Evolutionary conservation across 64 coral and sea anemone genomes (phyloP).

Genomic region (Pocillopora verrucosa): DNA sequence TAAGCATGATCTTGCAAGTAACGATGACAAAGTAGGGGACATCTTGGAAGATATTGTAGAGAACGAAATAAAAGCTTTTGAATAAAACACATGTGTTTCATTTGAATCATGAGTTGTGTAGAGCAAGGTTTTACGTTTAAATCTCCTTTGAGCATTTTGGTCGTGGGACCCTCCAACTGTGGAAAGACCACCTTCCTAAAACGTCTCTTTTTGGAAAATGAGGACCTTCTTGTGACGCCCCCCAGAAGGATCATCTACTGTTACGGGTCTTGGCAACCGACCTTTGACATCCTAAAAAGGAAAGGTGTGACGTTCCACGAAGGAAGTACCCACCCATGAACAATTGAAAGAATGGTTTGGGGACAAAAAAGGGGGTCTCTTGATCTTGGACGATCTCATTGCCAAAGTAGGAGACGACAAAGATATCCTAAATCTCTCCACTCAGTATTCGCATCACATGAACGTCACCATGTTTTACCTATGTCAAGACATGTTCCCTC

Average conservation of each 20-base stretch:
- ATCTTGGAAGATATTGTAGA: background rate
- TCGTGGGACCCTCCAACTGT: background rate
- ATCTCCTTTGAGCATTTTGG: background rate
- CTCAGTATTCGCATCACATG: slow-evolving; percentile 32
- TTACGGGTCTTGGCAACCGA: background rate
- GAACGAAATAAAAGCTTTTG: background rate
- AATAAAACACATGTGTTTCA: too few relatives aligned
- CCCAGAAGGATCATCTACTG: background rate
- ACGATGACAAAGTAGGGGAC: background rate
- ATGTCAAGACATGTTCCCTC: slow-evolving; percentile 32
- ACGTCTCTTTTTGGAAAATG: background rate
- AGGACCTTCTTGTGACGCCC: background rate
- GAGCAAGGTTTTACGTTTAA: background rate
- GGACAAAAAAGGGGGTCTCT: background rate
- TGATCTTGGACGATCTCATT: slow-evolving; percentile 58
- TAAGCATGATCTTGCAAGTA: background rate
- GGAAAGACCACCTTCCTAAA: background rate
- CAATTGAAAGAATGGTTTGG: background rate
- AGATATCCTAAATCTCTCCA: slow-evolving; percentile 5
- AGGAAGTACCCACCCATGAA: background rate
- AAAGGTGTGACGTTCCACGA: background rate
- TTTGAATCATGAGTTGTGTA: background rate
- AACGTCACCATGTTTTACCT: slow-evolving; percentile 22
- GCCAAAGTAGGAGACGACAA: background rate
- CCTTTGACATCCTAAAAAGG: background rate